Conservation (phyloP, 2,888 invertebrate species). For the Eupithecia subumbrata region DNA sequence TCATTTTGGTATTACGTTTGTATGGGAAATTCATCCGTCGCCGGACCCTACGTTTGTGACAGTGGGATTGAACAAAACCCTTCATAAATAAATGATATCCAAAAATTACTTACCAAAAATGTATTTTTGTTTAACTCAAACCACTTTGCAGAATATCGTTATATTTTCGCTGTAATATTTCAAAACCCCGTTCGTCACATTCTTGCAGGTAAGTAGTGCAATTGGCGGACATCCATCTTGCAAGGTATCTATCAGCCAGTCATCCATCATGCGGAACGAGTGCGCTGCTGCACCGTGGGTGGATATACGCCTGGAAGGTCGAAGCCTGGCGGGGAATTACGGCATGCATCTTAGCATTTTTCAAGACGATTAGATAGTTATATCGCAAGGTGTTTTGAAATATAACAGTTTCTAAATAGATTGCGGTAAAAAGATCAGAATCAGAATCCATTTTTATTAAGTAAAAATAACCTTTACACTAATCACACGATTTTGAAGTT, state of each 20-base stretch:
- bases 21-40: no score
- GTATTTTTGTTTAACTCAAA: neutral
- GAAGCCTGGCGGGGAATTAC: neutral
- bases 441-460: no score
- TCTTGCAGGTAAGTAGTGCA: constrained; percentile 57
- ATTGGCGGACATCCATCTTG: constrained; percentile 53
- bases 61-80: no score
- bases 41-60: no score
- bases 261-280: constrained; percentile 53
- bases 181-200: neutral
- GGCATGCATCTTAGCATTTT: neutral
- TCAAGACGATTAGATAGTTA: neutral
- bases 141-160: neutral
- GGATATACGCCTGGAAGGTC: neutral
- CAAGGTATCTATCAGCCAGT: constrained; percentile 51
- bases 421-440: neutral
- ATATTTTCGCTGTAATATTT: neutral
- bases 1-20: no score
- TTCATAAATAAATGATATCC: no score
- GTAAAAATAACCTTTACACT: no score
- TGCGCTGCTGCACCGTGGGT: neutral
- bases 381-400: neutral
- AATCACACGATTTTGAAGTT: no score
- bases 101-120: neutral
- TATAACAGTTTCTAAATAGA: neutral